A percentile compares a stretch with the other conserved stretches of the same genome.
Evolutionary conservation across 2,113 vertebrate species (phyloP).

Genomic region (Mugil cephalus): DNA sequence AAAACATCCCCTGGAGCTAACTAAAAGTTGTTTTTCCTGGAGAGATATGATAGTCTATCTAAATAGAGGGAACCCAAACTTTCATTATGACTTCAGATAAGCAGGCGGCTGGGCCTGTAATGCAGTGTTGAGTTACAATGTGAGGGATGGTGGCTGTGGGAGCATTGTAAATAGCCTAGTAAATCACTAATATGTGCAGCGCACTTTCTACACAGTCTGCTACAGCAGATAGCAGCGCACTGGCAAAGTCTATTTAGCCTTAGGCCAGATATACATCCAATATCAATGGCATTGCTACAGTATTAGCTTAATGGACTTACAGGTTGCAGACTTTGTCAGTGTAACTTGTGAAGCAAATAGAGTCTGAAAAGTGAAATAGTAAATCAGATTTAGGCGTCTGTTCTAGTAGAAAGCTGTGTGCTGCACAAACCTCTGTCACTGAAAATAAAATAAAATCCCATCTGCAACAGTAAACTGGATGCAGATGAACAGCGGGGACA

Average conservation of each 20-base stretch:
- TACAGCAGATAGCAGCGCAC: conserved; percentile 65
- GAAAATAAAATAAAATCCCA: not conserved
- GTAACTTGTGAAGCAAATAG: conserved; percentile 35
- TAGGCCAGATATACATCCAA: conserved; percentile 70
- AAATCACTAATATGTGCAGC: conserved; percentile 77
- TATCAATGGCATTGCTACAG: conserved; percentile 62
- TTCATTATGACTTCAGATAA: conserved; percentile 70
- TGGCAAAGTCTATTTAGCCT: conserved; percentile 68
- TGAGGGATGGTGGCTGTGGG: conserved; percentile 49
- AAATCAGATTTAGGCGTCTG: conserved; percentile 15
- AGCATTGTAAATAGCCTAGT: conserved; percentile 75
- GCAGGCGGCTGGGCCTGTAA: conserved; percentile 65
- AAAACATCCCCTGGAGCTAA: conserved; percentile 38
- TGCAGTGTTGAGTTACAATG: conserved; percentile 70
- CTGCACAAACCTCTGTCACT: not conserved
- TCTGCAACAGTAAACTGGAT: conserved; percentile 1
- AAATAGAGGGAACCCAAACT: conserved; percentile 60
- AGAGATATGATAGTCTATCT: conserved; percentile 53
- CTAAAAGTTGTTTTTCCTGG: conserved; percentile 45
- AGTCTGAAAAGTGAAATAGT: conserved; percentile 4
- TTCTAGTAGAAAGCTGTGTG: not conserved
- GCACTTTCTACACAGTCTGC: conserved; percentile 66
- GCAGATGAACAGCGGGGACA: not conserved
- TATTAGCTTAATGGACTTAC: conserved; percentile 63
- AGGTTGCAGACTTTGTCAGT: conserved; percentile 49